These are phyloP conservation scores for Lynx canadensis DNA, from an alignment of 2,113 vertebrate genomes.

Conservation along the genomic window DNA sequence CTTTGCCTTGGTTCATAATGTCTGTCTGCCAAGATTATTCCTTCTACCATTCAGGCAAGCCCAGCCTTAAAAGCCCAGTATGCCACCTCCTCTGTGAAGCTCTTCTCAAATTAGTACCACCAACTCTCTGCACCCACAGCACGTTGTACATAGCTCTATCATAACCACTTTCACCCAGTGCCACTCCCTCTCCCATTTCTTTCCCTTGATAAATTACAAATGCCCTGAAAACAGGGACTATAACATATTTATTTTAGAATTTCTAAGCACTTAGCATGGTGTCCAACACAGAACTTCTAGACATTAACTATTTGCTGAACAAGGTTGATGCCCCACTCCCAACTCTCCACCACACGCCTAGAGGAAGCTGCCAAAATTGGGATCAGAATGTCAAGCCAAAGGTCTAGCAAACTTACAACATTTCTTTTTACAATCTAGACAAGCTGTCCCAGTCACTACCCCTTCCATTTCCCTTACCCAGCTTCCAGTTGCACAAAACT, in stretches of 20 bases:
- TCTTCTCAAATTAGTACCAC: neutral
- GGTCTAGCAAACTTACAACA: neutral
- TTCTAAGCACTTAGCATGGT: neutral
- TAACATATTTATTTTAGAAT: neutral
- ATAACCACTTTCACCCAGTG: fast-evolving
- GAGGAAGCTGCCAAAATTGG: neutral
- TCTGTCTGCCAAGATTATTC: neutral
- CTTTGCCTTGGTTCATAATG: neutral
- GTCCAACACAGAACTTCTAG: neutral
- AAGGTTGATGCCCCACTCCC: neutral
- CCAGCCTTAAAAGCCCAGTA: neutral
- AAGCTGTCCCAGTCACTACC: neutral
- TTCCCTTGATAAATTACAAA: neutral
- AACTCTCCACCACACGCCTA: neutral
- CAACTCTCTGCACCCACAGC: neutral
- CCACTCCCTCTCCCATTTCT: neutral
- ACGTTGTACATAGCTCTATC: fast-evolving
- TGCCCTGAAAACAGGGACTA: neutral
- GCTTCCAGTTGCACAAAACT: neutral
- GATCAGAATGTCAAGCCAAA: neutral
- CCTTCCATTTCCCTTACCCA: too few species aligned
- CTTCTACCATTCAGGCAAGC: neutral
- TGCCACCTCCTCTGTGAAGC: neutral
- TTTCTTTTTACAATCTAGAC: conserved; percentile 5
- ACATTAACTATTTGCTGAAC: neutral